Conservation (phyloP, 2,113 vertebrate genomes). For the Grammomys dolichurus region DNA sequence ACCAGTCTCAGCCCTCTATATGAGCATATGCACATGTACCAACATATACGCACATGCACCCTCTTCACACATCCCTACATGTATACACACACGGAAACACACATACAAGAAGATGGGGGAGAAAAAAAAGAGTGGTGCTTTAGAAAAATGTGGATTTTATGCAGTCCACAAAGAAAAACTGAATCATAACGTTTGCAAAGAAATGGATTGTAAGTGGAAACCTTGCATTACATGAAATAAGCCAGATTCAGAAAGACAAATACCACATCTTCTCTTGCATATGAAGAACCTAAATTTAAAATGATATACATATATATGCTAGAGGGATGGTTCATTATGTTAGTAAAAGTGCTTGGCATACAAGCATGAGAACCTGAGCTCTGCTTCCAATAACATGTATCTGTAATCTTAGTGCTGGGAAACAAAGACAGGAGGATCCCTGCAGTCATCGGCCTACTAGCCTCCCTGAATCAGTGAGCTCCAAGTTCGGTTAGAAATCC, state of each 20-base stretch:
- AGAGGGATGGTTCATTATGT: not conserved
- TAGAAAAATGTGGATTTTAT: not conserved
- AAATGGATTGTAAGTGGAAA: not conserved
- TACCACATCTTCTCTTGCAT: not conserved
- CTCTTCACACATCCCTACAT: not conserved
- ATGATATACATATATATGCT: not conserved
- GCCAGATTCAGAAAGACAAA: not conserved
- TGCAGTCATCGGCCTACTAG: too few species aligned
- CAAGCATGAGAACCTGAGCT: not conserved
- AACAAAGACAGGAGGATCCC: not conserved
- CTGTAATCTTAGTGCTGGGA: not conserved
- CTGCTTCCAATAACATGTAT: not conserved
- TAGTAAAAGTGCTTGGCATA: not conserved
- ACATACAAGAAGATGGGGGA: not conserved
- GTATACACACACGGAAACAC: not conserved
- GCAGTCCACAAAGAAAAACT: not conserved
- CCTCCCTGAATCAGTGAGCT: not conserved
- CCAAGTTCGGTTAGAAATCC: not conserved
- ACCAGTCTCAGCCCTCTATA: too few species aligned
- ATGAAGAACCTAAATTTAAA: not conserved
- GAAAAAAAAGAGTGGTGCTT: not conserved
- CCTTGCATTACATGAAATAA: not conserved
- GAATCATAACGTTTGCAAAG: not conserved
- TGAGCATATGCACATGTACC: not conserved
- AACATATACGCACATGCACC: too few species aligned